A percentile compares a stretch with the other conserved stretches of the same genome.
Conservation (phyloP, 2,113 vertebrate species). For the Silurus glanis region DNA sequence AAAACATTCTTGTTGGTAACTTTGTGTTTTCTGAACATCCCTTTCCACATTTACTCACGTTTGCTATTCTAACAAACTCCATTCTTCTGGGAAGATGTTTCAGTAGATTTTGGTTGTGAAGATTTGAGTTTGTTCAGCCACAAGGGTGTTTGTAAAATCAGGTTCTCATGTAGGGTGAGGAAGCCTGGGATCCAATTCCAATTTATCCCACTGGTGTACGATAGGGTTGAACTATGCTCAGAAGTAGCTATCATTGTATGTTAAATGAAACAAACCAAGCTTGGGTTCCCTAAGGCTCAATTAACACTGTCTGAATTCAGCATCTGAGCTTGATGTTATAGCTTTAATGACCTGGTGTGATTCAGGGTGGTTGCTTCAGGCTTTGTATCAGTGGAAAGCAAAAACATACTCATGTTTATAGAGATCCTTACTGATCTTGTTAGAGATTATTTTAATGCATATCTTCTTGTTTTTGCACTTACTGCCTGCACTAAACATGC, state of each 20-base stretch:
- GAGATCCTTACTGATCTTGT: not conserved
- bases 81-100: too few relatives aligned
- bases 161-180: too few relatives aligned
- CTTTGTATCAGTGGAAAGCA: not conserved
- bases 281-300: conserved; percentile 71
- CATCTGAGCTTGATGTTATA: conserved; percentile 23
- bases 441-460: not conserved
- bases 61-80: too few relatives aligned
- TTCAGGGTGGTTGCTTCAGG: conserved; percentile 25
- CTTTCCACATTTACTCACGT: too few relatives aligned
- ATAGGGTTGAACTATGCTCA: conserved; percentile 49
- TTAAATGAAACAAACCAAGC: conserved; percentile 25
- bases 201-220: too few relatives aligned
- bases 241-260: conserved; percentile 21
- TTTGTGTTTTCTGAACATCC: too few relatives aligned
- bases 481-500: not conserved
- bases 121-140: too few relatives aligned
- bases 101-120: too few relatives aligned
- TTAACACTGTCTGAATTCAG: conserved; percentile 60
- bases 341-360: conserved; percentile 54
- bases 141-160: too few relatives aligned
- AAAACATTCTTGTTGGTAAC: too few relatives aligned
- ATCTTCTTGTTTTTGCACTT: not conserved
- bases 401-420: not conserved
- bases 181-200: too few relatives aligned